Percentiles rank a stretch among this genome's conserved stretches.
These are phyloP conservation scores for Chloroclystis v-ata DNA, from an alignment of 2,888 invertebrate species.

Conservation along the genomic window DNA sequence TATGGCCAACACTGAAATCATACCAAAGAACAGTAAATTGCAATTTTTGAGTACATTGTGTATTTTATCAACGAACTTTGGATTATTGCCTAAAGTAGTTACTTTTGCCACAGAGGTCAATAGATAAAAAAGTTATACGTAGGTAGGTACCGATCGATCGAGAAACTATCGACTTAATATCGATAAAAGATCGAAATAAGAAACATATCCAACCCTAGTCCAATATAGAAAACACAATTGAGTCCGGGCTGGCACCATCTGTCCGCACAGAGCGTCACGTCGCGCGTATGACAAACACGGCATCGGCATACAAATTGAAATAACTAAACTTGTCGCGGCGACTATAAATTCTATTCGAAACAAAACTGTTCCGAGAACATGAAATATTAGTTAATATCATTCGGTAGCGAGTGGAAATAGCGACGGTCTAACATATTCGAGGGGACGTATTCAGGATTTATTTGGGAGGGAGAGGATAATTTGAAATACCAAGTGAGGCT, in stretches of 20 bases:
- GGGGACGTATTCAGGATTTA: constrained; percentile 6
- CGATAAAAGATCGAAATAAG: no score
- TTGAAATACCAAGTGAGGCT: neutral
- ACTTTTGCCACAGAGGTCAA: no score
- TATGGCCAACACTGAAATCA: no score
- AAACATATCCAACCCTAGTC: neutral
- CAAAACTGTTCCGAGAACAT: constrained; percentile 37
- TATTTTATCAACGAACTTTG: no score
- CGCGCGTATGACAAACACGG: constrained; percentile 24
- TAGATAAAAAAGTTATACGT: no score
- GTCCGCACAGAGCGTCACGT: constrained; percentile 23
- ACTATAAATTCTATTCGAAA: constrained; percentile 39
- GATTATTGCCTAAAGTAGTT: no score
- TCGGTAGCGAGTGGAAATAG: constrained; percentile 28
- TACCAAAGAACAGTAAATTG: no score
- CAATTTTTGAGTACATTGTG: no score
- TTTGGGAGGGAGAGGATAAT: neutral
- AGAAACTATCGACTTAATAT: neutral
- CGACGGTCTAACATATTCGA: constrained; percentile 29
- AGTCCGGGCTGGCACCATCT: constrained; percentile 10
- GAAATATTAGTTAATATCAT: constrained; percentile 40
- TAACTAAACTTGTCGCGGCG: constrained; percentile 36
- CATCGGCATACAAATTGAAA: constrained; percentile 34
- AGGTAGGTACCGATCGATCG: neutral
- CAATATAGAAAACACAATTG: constrained; percentile 4